These are phyloP conservation scores for Cheumatopsyche charites DNA, from an alignment of 1,140 invertebrate genomes.

Conservation along the genomic window DNA sequence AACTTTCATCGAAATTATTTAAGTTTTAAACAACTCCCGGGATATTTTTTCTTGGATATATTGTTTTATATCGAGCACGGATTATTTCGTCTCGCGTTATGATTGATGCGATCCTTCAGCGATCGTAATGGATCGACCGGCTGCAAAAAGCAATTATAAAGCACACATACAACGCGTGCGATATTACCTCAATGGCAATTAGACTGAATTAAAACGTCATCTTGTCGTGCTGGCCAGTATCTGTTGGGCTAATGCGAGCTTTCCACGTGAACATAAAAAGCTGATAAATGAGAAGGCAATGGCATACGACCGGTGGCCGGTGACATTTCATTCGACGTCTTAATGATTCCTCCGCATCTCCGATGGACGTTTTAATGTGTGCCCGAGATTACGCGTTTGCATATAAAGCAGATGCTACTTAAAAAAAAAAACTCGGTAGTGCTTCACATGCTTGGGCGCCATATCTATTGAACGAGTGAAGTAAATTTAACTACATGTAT, in stretches of 20 bases:
- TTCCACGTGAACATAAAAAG: conserved; percentile 37
- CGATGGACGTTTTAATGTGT: conserved; percentile 35
- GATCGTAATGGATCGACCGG: conserved; percentile 12
- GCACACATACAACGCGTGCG: no score
- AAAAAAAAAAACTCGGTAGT: no score
- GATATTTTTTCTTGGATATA: no score
- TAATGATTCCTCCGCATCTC: conserved; percentile 33
- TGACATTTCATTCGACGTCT: conserved; percentile 43
- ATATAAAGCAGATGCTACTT: no score
- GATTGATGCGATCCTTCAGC: conserved; percentile 13
- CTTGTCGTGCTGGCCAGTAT: not conserved
- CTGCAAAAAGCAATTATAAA: conserved; percentile 11
- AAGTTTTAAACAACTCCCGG: no score
- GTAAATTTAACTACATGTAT: no score
- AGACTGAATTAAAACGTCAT: conserved; percentile 14
- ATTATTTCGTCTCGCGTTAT: conserved; percentile 9
- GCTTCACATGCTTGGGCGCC: no score
- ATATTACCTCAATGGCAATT: no score
- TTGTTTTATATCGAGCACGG: not conserved
- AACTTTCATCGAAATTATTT: no score
- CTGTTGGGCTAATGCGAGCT: conserved; percentile 18
- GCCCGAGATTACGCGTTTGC: conserved; percentile 22
- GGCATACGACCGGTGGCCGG: conserved; percentile 4
- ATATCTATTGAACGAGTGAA: no score
- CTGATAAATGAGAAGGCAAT: conserved; percentile 39